phyloP scores from a whole-genome alignment of 2,888 invertebrate species.

The Hemaris fuciformis region DNA sequence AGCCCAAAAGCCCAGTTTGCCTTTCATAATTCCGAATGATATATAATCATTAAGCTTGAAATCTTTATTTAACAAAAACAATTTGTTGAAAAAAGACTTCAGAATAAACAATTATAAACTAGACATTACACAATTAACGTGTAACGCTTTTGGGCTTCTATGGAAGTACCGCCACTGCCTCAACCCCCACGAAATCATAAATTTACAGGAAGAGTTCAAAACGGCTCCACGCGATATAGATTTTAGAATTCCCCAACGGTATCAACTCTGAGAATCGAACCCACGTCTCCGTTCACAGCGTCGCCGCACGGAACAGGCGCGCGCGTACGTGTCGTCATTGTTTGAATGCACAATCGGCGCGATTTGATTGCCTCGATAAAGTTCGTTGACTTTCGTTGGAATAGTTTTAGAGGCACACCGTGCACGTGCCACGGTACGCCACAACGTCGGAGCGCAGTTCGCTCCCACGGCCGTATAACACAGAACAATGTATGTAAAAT shows the following conservation, averaged over 20 bases:
- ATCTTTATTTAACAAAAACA: too few relatives aligned
- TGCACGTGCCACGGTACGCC: neutral
- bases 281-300: neutral
- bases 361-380: slow-evolving; percentile 16
- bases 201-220: too few relatives aligned
- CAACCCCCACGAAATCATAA: neutral
- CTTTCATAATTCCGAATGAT: too few relatives aligned
- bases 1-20: too few relatives aligned
- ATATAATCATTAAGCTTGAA: too few relatives aligned
- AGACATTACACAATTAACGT: too few relatives aligned
- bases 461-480: neutral
- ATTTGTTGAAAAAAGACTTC: too few relatives aligned
- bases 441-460: neutral
- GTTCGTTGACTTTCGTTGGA: slow-evolving; percentile 9
- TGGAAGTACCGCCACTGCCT: too few relatives aligned
- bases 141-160: too few relatives aligned
- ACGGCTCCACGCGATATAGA: neutral
- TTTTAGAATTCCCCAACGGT: neutral
- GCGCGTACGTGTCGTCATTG: slow-evolving; percentile 8
- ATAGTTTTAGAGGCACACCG: neutral
- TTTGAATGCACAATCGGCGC: slow-evolving; percentile 13
- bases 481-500: neutral
- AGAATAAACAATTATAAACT: too few relatives aligned
- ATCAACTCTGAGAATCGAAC: neutral
- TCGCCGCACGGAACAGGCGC: neutral